A percentile compares a stretch with the other conserved stretches of the same genome.
Evolutionary conservation across 2,113 vertebrate genomes (phyloP).

Genomic region (Zosterops japonicus): DNA sequence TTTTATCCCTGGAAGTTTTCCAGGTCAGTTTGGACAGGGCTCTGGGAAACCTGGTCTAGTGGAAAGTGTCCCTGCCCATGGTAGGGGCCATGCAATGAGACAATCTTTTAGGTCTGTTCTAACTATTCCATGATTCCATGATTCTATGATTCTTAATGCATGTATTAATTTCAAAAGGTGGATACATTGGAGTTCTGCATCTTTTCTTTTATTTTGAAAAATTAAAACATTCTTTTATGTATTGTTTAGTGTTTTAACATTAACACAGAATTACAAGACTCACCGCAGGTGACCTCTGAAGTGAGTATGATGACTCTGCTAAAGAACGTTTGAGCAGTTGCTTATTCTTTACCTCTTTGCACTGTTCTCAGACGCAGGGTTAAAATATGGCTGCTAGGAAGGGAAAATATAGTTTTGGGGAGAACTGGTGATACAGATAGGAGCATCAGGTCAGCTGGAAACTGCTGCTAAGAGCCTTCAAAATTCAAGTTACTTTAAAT

Average conservation of each 20-base stretch:
- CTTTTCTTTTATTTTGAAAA: background rate
- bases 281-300: background rate
- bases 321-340: background rate
- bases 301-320: background rate
- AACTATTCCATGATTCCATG: background rate
- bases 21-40: background rate
- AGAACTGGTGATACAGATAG: background rate
- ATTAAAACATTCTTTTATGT: background rate
- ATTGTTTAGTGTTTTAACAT: background rate
- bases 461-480: background rate
- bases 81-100: no score
- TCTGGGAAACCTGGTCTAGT: background rate
- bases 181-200: background rate
- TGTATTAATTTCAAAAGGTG: background rate
- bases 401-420: background rate
- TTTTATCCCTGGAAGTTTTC: background rate
- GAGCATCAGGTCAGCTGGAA: slow-evolving; percentile 4
- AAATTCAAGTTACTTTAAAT: slow-evolving; percentile 23
- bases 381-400: background rate
- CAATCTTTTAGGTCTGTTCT: background rate
- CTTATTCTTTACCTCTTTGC: background rate
- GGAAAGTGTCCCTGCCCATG: no score
- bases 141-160: background rate
- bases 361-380: background rate
- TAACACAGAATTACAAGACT: background rate